Evolutionary conservation across 92 coral and sea anemone genomes (phyloP).

Genomic region (Phenganax stokvisi): DNA sequence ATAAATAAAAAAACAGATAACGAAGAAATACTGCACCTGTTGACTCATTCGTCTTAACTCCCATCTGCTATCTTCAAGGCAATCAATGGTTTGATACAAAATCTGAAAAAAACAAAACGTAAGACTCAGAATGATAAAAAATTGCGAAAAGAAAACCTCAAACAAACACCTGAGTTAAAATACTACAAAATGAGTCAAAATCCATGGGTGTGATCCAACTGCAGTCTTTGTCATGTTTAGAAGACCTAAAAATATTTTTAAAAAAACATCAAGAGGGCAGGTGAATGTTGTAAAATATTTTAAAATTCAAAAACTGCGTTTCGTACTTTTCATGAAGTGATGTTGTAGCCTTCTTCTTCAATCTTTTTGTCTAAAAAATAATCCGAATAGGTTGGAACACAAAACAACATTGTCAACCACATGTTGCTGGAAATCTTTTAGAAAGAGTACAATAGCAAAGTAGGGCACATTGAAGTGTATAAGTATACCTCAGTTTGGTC

Average conservation of each 20-base stretch:
- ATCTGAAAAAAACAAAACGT: slow-evolving; percentile 45
- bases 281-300: background rate
- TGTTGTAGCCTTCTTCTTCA: background rate
- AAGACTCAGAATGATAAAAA: background rate
- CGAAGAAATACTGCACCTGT: slow-evolving; percentile 52
- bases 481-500: slow-evolving; percentile 52
- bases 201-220: slow-evolving; percentile 15
- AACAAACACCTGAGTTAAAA: slow-evolving; percentile 20
- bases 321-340: background rate
- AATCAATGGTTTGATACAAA: slow-evolving; percentile 77
- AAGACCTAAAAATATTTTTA: slow-evolving; percentile 7
- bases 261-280: background rate
- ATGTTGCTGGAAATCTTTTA: background rate
- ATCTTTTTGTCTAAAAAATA: slow-evolving; percentile 10
- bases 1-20: no score
- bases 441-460: background rate
- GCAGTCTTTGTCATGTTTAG: slow-evolving; percentile 7
- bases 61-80: slow-evolving; percentile 94
- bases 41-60: slow-evolving; percentile 97
- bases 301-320: background rate
- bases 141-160: background rate
- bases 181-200: slow-evolving; percentile 21
- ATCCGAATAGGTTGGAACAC: background rate
- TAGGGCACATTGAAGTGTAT: no score
- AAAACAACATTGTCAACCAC: background rate